Evolutionary conservation across 2,113 vertebrate genomes (phyloP).

Genomic region (Mastomys coucha): DNA sequence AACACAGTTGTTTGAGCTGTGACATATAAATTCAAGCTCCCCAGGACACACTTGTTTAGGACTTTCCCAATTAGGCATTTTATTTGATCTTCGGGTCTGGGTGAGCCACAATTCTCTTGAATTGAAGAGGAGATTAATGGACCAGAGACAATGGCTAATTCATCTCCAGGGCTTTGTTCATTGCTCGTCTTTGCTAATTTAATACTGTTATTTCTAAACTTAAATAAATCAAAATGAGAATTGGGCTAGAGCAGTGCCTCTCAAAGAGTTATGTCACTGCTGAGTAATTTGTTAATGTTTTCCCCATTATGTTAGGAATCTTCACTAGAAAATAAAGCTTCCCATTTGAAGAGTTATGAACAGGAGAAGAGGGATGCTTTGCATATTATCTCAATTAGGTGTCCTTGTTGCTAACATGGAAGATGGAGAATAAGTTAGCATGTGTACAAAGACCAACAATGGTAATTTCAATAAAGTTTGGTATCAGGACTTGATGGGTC

Average conservation of each 20-base stretch:
- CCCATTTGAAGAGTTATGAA: not conserved
- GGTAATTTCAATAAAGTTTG: constrained; percentile 60
- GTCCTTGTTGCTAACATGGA: constrained; percentile 23
- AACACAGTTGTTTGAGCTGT: constrained; percentile 90
- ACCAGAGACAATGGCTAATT: constrained; percentile 90
- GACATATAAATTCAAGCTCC: constrained; percentile 91
- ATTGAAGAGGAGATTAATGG: constrained; percentile 90
- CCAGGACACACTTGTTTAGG: constrained; percentile 90
- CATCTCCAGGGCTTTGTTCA: constrained; percentile 89
- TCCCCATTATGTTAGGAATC: constrained; percentile 3
- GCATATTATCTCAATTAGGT: constrained; percentile 37
- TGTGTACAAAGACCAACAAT: constrained; percentile 63
- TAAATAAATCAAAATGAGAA: constrained; percentile 91
- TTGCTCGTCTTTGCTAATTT: constrained; percentile 89
- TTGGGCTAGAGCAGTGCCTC: constrained; percentile 80
- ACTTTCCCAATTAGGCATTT: constrained; percentile 92
- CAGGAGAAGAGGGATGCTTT: constrained; percentile 24
- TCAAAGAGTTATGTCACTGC: constrained; percentile 22
- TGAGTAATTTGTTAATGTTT: not conserved
- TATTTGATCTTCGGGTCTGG: constrained; percentile 91
- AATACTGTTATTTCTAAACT: constrained; percentile 87
- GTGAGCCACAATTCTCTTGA: constrained; percentile 89
- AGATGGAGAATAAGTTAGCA: constrained; percentile 29
- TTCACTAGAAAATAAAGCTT: constrained; percentile 48
- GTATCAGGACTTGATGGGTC: not conserved